Conservation (phyloP, 2,888 invertebrate genomes). For the Marasmarcha lunaedactyla region DNA sequence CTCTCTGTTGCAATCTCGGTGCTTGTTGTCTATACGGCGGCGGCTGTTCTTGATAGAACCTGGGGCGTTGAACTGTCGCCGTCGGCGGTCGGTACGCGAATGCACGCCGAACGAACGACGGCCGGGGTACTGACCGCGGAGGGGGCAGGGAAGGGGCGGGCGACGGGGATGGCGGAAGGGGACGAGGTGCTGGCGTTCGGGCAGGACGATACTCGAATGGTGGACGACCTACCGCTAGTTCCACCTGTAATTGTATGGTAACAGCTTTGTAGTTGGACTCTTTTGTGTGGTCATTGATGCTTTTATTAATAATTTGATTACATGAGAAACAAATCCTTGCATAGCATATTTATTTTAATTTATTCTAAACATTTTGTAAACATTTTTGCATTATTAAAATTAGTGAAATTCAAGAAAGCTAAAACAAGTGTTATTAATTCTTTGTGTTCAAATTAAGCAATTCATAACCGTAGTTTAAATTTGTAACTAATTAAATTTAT, state of each 20-base stretch:
- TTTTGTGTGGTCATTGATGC: too few species aligned
- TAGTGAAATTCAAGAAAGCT: too few species aligned
- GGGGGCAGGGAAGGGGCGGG: constrained; percentile 9
- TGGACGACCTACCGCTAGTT: constrained; percentile 47
- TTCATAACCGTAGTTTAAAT: too few species aligned
- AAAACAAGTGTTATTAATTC: too few species aligned
- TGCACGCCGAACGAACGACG: constrained; percentile 20
- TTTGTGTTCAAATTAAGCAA: too few species aligned
- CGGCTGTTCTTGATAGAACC: constrained; percentile 5
- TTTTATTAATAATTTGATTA: too few species aligned
- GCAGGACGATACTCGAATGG: constrained; percentile 48
- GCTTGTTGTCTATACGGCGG: constrained; percentile 25
- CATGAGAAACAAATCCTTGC: too few species aligned
- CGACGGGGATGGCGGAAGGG: constrained; percentile 23
- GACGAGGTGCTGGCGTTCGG: constrained; percentile 18
- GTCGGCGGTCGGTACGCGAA: constrained; percentile 20
- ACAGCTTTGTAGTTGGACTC: too few species aligned
- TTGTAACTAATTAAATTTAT: too few species aligned
- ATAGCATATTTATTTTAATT: too few species aligned
- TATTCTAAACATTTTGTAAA: too few species aligned
- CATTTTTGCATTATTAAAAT: too few species aligned
- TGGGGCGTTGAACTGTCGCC: constrained; percentile 16
- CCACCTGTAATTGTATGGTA: constrained; percentile 32
- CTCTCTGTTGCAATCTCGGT: constrained; percentile 21
- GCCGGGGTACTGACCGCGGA: constrained; percentile 21